Conservation (phyloP, 2,888 invertebrate genomes). For the Chymomyza caudatula region DNA sequence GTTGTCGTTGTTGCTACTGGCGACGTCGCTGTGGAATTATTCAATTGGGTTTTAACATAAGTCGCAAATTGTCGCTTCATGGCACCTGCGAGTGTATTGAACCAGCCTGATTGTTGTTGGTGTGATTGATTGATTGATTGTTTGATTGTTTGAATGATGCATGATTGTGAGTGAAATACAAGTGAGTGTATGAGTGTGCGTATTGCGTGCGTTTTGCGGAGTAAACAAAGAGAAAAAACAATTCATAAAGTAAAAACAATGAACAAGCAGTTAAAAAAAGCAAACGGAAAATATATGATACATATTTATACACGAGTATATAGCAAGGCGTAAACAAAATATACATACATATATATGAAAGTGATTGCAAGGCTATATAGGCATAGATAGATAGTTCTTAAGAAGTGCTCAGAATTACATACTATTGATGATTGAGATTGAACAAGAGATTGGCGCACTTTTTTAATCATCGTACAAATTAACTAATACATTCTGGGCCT, state of each 20-base stretch:
- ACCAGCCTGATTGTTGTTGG: constrained; percentile 79
- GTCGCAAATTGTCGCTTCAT: constrained; percentile 90
- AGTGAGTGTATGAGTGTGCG: constrained; percentile 13
- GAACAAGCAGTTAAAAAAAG: constrained; percentile 14
- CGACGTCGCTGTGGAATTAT: constrained; percentile 64
- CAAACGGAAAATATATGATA: constrained; percentile 21
- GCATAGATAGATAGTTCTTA: neutral
- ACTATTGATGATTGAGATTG: constrained; percentile 11
- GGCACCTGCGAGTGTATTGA: constrained; percentile 84
- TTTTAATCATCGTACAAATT: no score
- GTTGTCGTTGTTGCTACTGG: constrained; percentile 17
- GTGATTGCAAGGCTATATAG: neutral
- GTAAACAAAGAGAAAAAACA: constrained; percentile 37
- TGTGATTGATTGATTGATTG: neutral
- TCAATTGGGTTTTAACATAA: constrained; percentile 88
- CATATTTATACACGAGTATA: constrained; percentile 7
- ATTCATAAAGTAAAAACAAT: constrained; percentile 18
- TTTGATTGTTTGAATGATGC: constrained; percentile 1
- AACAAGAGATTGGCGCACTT: no score
- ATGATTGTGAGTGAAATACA: constrained; percentile 19
- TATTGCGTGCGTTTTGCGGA: constrained; percentile 1
- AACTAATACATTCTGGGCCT: no score
- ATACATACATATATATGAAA: neutral
- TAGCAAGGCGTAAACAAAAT: constrained; percentile 11
- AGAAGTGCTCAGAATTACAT: neutral